These are phyloP conservation scores for Panurus biarmicus DNA, from an alignment of 2,113 vertebrate genomes.

Conservation along the genomic window DNA sequence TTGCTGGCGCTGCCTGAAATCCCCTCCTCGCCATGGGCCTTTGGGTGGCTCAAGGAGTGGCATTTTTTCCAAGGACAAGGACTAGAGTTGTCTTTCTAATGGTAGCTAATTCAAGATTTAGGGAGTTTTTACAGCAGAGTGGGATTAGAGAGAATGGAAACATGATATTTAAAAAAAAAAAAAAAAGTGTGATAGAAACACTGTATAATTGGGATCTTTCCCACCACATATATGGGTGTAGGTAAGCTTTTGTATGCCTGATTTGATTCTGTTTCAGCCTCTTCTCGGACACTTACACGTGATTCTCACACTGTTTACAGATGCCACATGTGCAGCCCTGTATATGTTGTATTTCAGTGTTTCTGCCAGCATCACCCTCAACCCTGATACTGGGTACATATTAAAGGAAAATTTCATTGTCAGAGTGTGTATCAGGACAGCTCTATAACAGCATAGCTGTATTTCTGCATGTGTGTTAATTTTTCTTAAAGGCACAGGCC, in stretches of 20 bases:
- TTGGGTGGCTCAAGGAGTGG: not conserved
- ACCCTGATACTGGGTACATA: not conserved
- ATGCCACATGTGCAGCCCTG: not conserved
- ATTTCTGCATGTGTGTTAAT: not conserved
- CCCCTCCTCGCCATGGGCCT: fast-evolving
- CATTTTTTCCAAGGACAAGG: not conserved
- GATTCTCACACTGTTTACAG: not conserved
- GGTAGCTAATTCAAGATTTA: not conserved
- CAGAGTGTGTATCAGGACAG: not conserved
- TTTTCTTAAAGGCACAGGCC: not conserved
- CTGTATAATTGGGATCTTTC: not conserved
- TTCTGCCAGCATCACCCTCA: not conserved
- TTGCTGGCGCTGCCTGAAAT: not conserved
- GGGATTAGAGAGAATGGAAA: not conserved
- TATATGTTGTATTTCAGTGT: not conserved
- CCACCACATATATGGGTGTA: fast-evolving
- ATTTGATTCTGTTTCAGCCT: not conserved
- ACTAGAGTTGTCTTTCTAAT: not conserved
- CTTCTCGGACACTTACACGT: fast-evolving
- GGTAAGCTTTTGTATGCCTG: not conserved
- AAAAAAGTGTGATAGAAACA: not conserved
- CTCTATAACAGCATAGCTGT: not conserved
- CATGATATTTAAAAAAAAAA: not conserved
- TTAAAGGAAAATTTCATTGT: not conserved
- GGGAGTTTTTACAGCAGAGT: not conserved